phyloP scores from a whole-genome alignment of 1,140 invertebrate species.

The Coenobita brevimanus region DNA sequence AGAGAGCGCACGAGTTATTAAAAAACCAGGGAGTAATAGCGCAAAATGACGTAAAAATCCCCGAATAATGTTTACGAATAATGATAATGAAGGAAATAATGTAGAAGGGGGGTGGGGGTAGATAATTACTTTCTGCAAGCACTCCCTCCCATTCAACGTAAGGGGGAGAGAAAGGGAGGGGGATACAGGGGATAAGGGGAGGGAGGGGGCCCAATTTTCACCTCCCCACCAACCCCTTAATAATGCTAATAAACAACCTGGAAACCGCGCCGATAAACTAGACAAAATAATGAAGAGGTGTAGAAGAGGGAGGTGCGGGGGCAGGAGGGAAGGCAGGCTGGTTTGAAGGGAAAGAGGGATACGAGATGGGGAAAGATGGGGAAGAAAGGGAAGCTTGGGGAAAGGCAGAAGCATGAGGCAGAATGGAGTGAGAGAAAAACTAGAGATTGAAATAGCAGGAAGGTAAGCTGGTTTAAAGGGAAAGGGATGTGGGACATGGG shows the following conservation, averaged over 20 bases:
- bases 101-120: neutral
- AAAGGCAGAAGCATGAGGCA: neutral
- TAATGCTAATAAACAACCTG: constrained; percentile 49
- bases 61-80: constrained; percentile 47
- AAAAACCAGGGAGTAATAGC: constrained; percentile 44
- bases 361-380: neutral
- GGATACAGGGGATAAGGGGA: neutral
- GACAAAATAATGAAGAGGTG: constrained; percentile 27
- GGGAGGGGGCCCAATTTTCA: neutral
- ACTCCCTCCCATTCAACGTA: constrained; percentile 25
- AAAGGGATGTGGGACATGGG: neutral
- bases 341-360: neutral
- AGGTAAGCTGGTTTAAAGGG: neutral
- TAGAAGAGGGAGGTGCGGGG: neutral
- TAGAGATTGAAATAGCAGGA: neutral
- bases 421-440: no score
- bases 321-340: neutral
- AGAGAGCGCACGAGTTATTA: constrained; percentile 28
- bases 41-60: constrained; percentile 53
- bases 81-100: constrained; percentile 53
- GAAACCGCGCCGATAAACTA: constrained; percentile 43
- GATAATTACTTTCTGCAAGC: constrained; percentile 59
- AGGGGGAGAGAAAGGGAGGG: neutral
- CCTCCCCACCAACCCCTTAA: constrained; percentile 30
- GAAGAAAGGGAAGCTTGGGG: neutral